These are phyloP conservation scores for Mohoua ochrocephala DNA, from an alignment of 2,113 vertebrate species.

Conservation along the genomic window DNA sequence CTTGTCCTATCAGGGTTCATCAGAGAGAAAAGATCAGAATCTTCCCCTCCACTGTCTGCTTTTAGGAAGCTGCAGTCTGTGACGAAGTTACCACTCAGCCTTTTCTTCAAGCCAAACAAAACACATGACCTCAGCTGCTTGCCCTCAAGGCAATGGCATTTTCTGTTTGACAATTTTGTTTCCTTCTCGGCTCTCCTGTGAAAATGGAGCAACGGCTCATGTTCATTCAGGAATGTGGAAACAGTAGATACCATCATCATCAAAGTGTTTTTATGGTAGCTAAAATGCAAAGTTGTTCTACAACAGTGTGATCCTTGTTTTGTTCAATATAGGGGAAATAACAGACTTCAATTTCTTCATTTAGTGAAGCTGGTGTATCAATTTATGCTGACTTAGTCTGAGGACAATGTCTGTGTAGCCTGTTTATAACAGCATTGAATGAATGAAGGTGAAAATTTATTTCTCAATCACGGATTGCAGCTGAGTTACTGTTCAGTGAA, in stretches of 20 bases:
- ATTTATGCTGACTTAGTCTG: neutral
- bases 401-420: neutral
- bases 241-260: neutral
- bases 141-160: neutral
- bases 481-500: neutral
- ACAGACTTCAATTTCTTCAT: neutral
- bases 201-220: neutral
- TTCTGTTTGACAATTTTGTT: neutral
- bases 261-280: neutral
- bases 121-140: neutral
- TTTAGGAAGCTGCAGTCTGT: neutral
- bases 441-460: slow-evolving; percentile 7
- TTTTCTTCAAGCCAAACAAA: neutral
- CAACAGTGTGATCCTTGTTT: neutral
- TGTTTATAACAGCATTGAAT: neutral
- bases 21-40: neutral
- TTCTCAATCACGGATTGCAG: neutral
- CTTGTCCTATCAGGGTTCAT: accelerated
- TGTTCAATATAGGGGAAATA: neutral
- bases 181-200: neutral
- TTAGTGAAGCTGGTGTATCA: neutral
- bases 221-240: neutral
- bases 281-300: neutral
- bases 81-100: neutral
- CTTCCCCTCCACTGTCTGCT: accelerated